phyloP scores from a whole-genome alignment of 1,140 invertebrate species.

The Berghia stephanieae region DNA sequence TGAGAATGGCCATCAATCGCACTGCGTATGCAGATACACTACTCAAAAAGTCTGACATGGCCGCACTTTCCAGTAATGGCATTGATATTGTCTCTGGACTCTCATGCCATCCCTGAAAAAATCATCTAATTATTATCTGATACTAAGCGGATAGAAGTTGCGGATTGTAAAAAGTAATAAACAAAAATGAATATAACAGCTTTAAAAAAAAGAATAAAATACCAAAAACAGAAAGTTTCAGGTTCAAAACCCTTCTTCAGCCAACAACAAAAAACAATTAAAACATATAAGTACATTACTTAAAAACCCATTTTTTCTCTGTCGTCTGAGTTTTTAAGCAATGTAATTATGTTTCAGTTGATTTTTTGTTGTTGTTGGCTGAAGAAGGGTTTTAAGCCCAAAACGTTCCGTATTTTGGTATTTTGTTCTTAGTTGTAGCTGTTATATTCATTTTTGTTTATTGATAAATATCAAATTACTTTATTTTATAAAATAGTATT shows the following conservation, averaged over 20 bases:
- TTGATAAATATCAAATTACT: neutral
- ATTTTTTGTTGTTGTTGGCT: too few species aligned
- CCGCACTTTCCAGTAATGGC: constrained; percentile 20
- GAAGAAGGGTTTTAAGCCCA: too few species aligned
- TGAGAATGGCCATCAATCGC: constrained; percentile 48
- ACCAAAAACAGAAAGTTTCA: too few species aligned
- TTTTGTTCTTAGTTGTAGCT: too few species aligned
- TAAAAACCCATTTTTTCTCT: neutral
- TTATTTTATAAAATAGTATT: neutral
- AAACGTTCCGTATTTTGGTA: too few species aligned
- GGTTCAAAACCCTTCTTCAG: too few species aligned
- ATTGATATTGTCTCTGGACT: constrained; percentile 37
- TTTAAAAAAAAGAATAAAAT: too few species aligned
- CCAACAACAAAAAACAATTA: too few species aligned
- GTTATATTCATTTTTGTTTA: too few species aligned
- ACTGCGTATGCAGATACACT: constrained; percentile 46
- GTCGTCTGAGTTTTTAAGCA: neutral
- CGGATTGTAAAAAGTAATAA: too few species aligned
- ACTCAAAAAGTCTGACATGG: constrained; percentile 40
- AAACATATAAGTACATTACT: neutral
- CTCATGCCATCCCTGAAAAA: constrained; percentile 52
- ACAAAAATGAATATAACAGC: too few species aligned
- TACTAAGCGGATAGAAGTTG: too few species aligned
- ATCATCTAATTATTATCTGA: neutral
- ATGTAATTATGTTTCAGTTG: neutral